Percentiles rank a stretch among this genome's conserved stretches.
Evolutionary conservation across 2,888 invertebrate species (phyloP).

Genomic region (Zelleria hepariella): DNA sequence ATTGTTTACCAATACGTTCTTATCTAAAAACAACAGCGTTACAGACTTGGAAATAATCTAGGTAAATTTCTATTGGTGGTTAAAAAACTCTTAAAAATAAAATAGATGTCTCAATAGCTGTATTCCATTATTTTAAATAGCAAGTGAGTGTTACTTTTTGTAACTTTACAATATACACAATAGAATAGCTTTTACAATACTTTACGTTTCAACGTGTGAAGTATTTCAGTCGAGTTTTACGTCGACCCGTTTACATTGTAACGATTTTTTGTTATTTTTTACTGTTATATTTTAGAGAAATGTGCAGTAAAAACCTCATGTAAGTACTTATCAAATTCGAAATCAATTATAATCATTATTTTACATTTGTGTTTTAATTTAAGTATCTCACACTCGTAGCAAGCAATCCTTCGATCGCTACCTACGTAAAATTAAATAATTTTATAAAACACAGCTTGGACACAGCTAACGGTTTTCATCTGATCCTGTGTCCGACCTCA

Average conservation of each 20-base stretch:
- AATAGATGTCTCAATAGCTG: not conserved
- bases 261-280: conserved; percentile 35
- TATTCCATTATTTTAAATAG: not conserved
- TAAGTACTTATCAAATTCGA: conserved; percentile 53
- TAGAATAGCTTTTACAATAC: not conserved
- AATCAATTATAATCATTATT: conserved; percentile 46
- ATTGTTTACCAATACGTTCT: too few species aligned
- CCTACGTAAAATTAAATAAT: too few species aligned
- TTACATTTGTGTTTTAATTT: conserved; percentile 28
- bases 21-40: too few species aligned
- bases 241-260: not conserved
- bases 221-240: not conserved
- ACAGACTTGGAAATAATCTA: too few species aligned
- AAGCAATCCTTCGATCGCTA: too few species aligned
- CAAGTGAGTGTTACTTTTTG: not conserved
- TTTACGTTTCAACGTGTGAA: not conserved
- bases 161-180: not conserved
- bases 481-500: not conserved
- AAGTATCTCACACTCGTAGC: not conserved
- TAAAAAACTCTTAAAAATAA: not conserved
- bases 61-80: not conserved
- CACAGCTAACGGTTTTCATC: too few species aligned
- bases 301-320: conserved; percentile 36
- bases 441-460: too few species aligned
- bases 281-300: conserved; percentile 36